These are phyloP conservation scores for Paradoxurus hermaphroditus DNA, from an alignment of 2,113 vertebrate genomes.

Conservation along the genomic window DNA sequence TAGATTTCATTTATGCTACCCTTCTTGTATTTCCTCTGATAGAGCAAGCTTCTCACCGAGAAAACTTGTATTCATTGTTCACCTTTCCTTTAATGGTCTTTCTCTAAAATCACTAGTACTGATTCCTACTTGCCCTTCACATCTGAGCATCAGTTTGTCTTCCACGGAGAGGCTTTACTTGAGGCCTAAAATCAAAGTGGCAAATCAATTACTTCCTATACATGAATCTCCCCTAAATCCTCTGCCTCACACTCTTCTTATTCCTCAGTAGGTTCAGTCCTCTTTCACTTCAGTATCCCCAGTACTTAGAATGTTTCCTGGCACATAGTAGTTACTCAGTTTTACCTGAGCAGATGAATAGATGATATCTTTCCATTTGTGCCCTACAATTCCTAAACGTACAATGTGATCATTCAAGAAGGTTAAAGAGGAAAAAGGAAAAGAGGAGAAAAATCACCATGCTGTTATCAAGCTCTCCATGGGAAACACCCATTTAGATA, in stretches of 20 bases:
- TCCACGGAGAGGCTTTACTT: not conserved
- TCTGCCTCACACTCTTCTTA: not conserved
- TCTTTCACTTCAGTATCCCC: not conserved
- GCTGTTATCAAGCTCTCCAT: not conserved
- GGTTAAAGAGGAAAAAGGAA: not conserved
- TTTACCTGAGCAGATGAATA: not conserved
- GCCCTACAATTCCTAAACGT: not conserved
- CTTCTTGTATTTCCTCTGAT: not conserved
- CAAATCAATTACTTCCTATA: not conserved
- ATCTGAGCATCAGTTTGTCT: not conserved
- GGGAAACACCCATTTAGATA: not conserved
- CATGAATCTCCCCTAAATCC: not conserved
- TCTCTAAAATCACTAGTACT: not conserved
- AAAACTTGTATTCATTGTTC: not conserved
- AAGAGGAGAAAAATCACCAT: not conserved
- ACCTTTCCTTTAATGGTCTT: not conserved
- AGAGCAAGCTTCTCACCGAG: not conserved
- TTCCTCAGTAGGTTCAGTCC: not conserved
- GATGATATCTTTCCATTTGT: not conserved
- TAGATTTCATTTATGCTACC: not conserved
- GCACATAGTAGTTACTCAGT: not conserved
- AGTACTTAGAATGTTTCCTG: not conserved
- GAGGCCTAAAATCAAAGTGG: not conserved
- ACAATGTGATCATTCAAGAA: not conserved
- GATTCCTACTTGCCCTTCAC: not conserved